Evolutionary conservation across 2,113 vertebrate genomes (phyloP).

Genomic region (Oryzias celebensis): DNA sequence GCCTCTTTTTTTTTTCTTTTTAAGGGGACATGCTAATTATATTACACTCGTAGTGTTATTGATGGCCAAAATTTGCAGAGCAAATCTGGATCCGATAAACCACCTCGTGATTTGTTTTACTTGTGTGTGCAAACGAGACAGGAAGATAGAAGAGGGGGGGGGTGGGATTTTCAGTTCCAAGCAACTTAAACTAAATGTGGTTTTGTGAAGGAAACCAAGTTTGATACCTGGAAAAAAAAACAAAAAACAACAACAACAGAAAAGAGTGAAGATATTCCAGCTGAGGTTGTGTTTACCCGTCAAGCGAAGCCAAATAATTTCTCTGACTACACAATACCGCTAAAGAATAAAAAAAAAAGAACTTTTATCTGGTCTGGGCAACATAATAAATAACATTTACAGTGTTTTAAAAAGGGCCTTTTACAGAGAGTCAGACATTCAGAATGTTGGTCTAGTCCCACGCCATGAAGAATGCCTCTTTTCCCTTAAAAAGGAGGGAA

Average conservation of each 20-base stretch:
- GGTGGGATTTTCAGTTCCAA: conserved; percentile 42
- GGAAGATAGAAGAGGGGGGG: conserved; percentile 11
- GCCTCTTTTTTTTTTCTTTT: conserved; percentile 43
- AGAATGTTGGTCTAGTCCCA: conserved; percentile 56
- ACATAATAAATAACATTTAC: conserved; percentile 35
- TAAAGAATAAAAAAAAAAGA: conserved; percentile 18
- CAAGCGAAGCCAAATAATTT: conserved; percentile 37
- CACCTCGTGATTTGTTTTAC: conserved; percentile 37
- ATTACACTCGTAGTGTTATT: conserved; percentile 65
- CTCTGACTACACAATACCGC: conserved; percentile 32
- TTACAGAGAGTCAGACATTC: conserved; percentile 41
- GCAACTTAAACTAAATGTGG: conserved; percentile 48
- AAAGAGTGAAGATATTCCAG: conserved; percentile 55
- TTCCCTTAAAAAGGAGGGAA: conserved; percentile 39
- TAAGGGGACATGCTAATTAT: conserved; percentile 67
- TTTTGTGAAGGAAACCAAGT: conserved; percentile 44
- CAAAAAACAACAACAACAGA: conserved; percentile 25
- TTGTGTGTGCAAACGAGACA: neutral
- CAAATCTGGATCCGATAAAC: conserved; percentile 70
- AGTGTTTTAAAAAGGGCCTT: conserved; percentile 38
- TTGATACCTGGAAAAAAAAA: conserved; percentile 49
- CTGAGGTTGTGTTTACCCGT: conserved; percentile 56
- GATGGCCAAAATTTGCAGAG: conserved; percentile 59
- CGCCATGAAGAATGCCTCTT: conserved; percentile 57
- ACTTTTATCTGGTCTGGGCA: conserved; percentile 7